Percentiles rank a stretch among this genome's conserved stretches.
These are phyloP conservation scores for Furcifer pardalis DNA, from an alignment of 2,797 vertebrate species.

Conservation along the genomic window DNA sequence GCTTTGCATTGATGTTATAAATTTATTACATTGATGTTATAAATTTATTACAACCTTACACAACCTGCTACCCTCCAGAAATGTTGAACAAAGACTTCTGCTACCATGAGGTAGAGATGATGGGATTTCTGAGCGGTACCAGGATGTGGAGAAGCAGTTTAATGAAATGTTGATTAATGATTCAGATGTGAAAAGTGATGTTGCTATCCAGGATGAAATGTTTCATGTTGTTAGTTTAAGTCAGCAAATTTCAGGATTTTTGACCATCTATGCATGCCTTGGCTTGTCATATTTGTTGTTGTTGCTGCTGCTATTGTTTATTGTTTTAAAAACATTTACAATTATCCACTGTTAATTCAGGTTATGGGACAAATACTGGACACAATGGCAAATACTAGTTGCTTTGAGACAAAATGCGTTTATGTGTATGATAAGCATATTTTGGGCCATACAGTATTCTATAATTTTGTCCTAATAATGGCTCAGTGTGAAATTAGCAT, in stretches of 20 bases:
- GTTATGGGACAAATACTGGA: not conserved
- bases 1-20: too few species aligned
- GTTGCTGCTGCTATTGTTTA: too few species aligned
- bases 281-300: constrained; percentile 6
- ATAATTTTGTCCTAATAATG: constrained; percentile 45
- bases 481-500: constrained; percentile 27
- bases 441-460: constrained; percentile 17
- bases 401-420: constrained; percentile 5
- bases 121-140: too few species aligned
- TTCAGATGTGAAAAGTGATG: not conserved
- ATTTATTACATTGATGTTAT: too few species aligned
- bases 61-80: too few species aligned
- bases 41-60: too few species aligned
- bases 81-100: too few species aligned
- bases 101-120: too few species aligned
- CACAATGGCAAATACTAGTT: too few species aligned
- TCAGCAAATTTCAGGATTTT: not conserved
- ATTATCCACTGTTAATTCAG: not conserved
- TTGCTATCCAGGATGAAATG: not conserved
- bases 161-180: not conserved
- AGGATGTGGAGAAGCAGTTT: too few species aligned
- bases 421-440: constrained; percentile 1
- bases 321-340: not conserved
- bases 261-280: not conserved
- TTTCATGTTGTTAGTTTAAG: not conserved